Base-by-base conservation (phyloP, 2,888 invertebrate species). In the Plagodis pulveraria region DNA sequence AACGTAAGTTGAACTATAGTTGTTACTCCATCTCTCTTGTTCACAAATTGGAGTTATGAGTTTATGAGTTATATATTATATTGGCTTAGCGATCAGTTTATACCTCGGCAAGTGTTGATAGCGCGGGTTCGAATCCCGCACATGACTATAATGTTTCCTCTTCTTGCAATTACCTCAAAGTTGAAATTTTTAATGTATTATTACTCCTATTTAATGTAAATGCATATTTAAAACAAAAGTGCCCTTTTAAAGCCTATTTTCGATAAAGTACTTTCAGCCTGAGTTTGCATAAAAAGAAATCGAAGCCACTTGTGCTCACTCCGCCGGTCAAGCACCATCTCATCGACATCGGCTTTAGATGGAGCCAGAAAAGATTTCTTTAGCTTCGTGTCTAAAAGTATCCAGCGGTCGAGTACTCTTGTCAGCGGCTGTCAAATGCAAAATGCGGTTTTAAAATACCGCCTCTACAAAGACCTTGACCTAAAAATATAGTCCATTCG, bases 401-500 rank as follows among this genome's bases (percentile, higher is more conserved):
- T 52, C 60, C 51, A 35, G 34, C 42, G 50, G 2, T 11, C 35
- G 56, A 56, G 60, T 45, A 56, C 56, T 52, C 60, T 61, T 56
- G 56, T 56, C 60, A 56, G 45, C 41, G 60, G 56, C 52, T 50
- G 60, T 61, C 60, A 61, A 56, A 50, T 50, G 56, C 56, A 61
- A 56, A 60, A 51, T 60, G 60, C 52, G 60, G 62, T 65, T 65
- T 55, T 62, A 50, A 62, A 69, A 70, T 64, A 47, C 67, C 63
- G 56, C 53, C 44, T 66, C 65, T 77, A 78, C 50, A 71, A n/a
- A n/a, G 81, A 70, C 90, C 90, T 86, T 90, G 90, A 90, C 89
- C 88, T 75, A 86, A 87, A 87, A 87, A 86, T 86, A 84, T 80
- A 80, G 78, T 79, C 22, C 49, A 49, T 55, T 56, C 49, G 56